These are phyloP conservation scores for Arenaria interpres DNA, from an alignment of 2,113 vertebrate species.

Conservation along the genomic window DNA sequence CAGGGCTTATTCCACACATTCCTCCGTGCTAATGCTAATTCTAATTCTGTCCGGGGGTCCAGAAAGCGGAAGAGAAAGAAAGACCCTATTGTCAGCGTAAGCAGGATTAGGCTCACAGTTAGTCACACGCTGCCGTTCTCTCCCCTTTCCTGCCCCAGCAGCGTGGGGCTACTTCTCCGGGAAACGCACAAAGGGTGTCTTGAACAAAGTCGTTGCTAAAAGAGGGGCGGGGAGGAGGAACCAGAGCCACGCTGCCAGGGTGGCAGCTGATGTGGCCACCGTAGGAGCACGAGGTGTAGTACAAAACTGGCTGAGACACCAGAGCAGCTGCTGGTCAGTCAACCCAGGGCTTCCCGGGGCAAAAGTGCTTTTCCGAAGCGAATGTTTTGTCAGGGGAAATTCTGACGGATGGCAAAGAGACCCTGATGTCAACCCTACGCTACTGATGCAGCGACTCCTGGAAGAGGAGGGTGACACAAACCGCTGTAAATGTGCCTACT, in stretches of 20 bases:
- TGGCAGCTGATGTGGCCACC: neutral
- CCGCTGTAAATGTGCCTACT: neutral
- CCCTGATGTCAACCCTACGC: neutral
- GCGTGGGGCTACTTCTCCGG: neutral
- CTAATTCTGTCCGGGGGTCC: neutral
- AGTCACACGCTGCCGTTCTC: neutral
- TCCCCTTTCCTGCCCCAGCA: neutral
- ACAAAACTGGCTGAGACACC: neutral
- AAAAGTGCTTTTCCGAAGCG: neutral
- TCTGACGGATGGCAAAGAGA: neutral
- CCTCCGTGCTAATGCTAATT: neutral
- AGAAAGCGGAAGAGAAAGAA: neutral
- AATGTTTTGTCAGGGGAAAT: neutral
- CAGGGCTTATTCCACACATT: neutral
- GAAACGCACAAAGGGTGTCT: neutral
- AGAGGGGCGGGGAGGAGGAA: neutral
- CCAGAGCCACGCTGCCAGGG: neutral
- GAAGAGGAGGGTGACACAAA: neutral
- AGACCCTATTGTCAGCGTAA: neutral
- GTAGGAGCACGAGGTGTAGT: fast-evolving
- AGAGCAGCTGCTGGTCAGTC: neutral
- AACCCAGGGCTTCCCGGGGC: neutral
- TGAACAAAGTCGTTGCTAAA: neutral
- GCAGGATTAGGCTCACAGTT: conserved; percentile 1
- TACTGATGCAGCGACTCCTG: neutral